Percentiles rank a stretch among this genome's conserved stretches.
These are phyloP conservation scores for Microctenopoma steveboyesi DNA, from an alignment of 2,797 vertebrate species.

Conservation along the genomic window DNA sequence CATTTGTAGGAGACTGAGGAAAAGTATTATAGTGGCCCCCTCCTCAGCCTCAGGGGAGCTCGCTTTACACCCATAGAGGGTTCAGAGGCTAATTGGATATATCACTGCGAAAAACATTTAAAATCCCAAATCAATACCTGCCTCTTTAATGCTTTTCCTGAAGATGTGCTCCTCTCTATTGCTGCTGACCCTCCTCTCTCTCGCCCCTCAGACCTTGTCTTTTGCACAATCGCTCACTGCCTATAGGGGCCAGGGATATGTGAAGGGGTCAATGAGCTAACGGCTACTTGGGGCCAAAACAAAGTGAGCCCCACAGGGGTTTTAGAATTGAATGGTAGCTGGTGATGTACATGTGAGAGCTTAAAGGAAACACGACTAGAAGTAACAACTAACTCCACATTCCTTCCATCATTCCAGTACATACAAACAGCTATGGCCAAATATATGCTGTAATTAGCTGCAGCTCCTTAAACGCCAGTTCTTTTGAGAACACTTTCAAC, in stretches of 20 bases:
- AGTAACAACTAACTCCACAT: conserved; percentile 55
- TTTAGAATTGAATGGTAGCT: conserved; percentile 65
- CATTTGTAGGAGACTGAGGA: conserved; percentile 59
- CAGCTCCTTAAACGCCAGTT: conserved; percentile 30
- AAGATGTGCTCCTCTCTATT: conserved; percentile 79
- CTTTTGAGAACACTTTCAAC: conserved; percentile 23
- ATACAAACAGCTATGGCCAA: conserved; percentile 37
- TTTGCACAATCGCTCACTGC: conserved; percentile 69
- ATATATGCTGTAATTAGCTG: conserved; percentile 23
- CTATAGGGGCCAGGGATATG: conserved; percentile 69
- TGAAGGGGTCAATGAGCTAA: conserved; percentile 72
- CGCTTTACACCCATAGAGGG: conserved; percentile 76
- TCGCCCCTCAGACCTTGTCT: conserved; percentile 55
- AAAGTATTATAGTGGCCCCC: conserved; percentile 60
- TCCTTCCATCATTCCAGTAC: conserved; percentile 25
- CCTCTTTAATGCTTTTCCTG: conserved; percentile 85
- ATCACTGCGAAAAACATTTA: conserved; percentile 86
- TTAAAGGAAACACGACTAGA: conserved; percentile 58
- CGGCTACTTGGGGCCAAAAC: conserved; percentile 65
- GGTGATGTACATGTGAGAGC: conserved; percentile 62
- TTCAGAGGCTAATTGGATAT: conserved; percentile 87
- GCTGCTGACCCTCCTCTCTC: conserved; percentile 55
- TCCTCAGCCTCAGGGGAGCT: conserved; percentile 69
- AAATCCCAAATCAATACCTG: conserved; percentile 86
- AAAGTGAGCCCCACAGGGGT: conserved; percentile 69